phyloP scores from a whole-genome alignment of 2,797 vertebrate species.

The Mormyrus hasselquistii region DNA sequence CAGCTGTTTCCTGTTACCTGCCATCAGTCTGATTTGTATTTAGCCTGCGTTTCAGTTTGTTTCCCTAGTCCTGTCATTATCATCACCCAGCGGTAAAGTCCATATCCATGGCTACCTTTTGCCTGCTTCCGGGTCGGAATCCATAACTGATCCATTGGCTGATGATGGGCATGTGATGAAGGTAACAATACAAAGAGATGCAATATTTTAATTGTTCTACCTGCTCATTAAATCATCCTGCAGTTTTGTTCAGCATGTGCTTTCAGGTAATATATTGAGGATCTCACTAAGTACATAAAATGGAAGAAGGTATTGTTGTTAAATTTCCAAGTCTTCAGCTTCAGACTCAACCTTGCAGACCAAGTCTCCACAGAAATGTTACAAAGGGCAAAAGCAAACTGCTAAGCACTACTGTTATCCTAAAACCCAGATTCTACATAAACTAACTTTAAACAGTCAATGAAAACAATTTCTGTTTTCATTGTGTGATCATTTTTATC shows the following conservation, averaged over 20 bases:
- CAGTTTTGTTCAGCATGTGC: neutral
- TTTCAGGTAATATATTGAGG: neutral
- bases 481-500: neutral
- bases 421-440: neutral
- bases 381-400: conserved; percentile 53
- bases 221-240: neutral
- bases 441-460: neutral
- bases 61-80: too few relatives aligned
- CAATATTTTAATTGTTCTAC: neutral
- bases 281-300: neutral
- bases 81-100: too few relatives aligned
- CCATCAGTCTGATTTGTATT: too few relatives aligned
- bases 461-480: neutral
- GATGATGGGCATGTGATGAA: conserved; percentile 48
- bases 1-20: too few relatives aligned
- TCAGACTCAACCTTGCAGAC: conserved; percentile 55
- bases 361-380: conserved; percentile 54
- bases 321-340: conserved; percentile 46
- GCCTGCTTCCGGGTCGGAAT: too few relatives aligned
- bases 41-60: too few relatives aligned
- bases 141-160: conserved; percentile 42
- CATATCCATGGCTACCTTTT: too few relatives aligned
- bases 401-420: conserved; percentile 43
- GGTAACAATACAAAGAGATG: conserved; percentile 34
- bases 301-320: neutral